A percentile compares a stretch with the other conserved stretches of the same genome.
These are phyloP conservation scores for Acleris cristana DNA, from an alignment of 2,888 invertebrate species.

Conservation along the genomic window DNA sequence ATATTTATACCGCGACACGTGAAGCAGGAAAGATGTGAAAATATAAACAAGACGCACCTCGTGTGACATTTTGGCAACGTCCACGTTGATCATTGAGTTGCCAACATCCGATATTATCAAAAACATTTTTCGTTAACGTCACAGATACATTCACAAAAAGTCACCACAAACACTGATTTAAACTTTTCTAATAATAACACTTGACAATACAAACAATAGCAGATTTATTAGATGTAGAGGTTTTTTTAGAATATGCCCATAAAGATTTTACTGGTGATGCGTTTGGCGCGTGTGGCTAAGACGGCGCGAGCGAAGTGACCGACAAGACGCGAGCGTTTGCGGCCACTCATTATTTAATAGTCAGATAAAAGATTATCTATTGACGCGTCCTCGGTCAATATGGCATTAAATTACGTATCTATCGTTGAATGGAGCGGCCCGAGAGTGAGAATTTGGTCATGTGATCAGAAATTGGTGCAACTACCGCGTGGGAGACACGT, in stretches of 20 bases:
- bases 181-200: constrained; percentile 13
- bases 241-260: background rate
- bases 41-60: constrained; percentile 62
- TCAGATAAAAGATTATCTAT: constrained; percentile 81
- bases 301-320: constrained; percentile 52
- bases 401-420: constrained; percentile 63
- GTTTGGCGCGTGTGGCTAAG: constrained; percentile 24
- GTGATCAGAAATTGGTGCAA: constrained; percentile 22
- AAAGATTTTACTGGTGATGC: constrained; percentile 5
- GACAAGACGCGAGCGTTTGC: constrained; percentile 50
- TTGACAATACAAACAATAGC: background rate
- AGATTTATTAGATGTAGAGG: background rate
- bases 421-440: constrained; percentile 34
- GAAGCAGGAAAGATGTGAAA: constrained; percentile 37
- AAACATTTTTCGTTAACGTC: constrained; percentile 47
- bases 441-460: constrained; percentile 24
- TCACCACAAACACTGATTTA: constrained; percentile 43
- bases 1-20: constrained; percentile 12
- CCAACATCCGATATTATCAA: constrained; percentile 56
- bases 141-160: constrained; percentile 39
- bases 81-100: constrained; percentile 49
- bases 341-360: constrained; percentile 76
- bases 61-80: constrained; percentile 67
- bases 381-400: constrained; percentile 74
- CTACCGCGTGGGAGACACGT: too few relatives aligned